phyloP scores from a whole-genome alignment of 2,113 vertebrate species.

The Setophaga coronata region DNA sequence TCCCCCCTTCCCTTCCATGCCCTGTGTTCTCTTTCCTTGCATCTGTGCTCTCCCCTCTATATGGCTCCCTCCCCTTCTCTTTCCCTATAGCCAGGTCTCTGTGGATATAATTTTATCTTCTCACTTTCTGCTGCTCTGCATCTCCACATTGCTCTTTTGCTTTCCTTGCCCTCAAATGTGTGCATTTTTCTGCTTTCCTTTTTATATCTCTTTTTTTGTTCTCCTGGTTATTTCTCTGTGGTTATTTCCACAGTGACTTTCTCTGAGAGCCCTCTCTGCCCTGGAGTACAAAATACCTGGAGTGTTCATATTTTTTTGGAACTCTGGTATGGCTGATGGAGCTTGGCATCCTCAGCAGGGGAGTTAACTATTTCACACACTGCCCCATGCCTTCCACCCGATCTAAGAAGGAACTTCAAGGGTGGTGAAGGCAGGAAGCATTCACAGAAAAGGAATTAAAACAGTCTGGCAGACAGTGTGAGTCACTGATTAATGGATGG shows the following conservation, averaged over 20 bases:
- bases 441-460: not conserved
- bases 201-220: not conserved
- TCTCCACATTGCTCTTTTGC: not conserved
- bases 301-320: not conserved
- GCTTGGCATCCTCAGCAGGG: not conserved
- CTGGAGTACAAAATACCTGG: not conserved
- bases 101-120: not conserved
- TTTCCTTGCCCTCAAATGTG: not conserved
- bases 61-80: not conserved
- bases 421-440: not conserved
- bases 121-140: not conserved
- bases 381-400: not conserved
- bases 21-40: not conserved
- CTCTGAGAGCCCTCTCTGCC: not conserved
- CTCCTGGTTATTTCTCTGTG: not conserved
- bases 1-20: not conserved
- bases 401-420: not conserved
- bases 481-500: not conserved
- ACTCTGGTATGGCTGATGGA: not conserved
- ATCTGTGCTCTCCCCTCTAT: not conserved
- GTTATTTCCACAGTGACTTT: slow-evolving; percentile 2
- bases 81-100: not conserved
- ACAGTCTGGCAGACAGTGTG: not conserved
- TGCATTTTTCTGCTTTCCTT: not conserved
- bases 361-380: not conserved